phyloP scores from a whole-genome alignment of 1,140 invertebrate species.

The Pteromalus puparum region DNA sequence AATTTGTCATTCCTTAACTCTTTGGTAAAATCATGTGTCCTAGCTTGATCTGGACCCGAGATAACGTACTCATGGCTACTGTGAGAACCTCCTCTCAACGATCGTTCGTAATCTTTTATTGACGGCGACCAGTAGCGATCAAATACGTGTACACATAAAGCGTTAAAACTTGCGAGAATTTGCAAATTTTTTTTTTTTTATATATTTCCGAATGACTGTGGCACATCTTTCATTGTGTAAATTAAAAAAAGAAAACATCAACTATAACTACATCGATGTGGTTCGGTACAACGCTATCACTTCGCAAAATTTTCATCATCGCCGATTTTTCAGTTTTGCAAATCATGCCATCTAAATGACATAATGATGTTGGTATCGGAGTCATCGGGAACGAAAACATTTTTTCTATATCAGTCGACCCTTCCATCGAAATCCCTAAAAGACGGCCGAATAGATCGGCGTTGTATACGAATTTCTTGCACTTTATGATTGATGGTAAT shows the following conservation, averaged over 20 bases:
- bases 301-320: slow-evolving; percentile 45
- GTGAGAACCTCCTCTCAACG: no score
- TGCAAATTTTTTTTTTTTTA: no score
- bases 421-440: slow-evolving; percentile 55
- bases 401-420: slow-evolving; percentile 54
- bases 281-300: slow-evolving; percentile 12
- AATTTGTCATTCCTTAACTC: no score
- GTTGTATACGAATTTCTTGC: no score
- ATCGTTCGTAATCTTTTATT: not conserved
- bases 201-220: no score
- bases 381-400: slow-evolving; percentile 55
- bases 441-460: slow-evolving; percentile 58
- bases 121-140: not conserved
- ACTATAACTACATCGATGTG: no score
- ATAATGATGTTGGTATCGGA: slow-evolving; percentile 60
- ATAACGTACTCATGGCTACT: no score
- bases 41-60: no score
- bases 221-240: slow-evolving; percentile 51
- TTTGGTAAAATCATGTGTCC: no score
- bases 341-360: slow-evolving; percentile 62
- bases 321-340: slow-evolving; percentile 61
- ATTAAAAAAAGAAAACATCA: no score
- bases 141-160: not conserved
- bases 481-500: no score
- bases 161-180: no score